phyloP scores from a whole-genome alignment of 2,888 invertebrate species.

The Acanthosepion esculentum region DNA sequence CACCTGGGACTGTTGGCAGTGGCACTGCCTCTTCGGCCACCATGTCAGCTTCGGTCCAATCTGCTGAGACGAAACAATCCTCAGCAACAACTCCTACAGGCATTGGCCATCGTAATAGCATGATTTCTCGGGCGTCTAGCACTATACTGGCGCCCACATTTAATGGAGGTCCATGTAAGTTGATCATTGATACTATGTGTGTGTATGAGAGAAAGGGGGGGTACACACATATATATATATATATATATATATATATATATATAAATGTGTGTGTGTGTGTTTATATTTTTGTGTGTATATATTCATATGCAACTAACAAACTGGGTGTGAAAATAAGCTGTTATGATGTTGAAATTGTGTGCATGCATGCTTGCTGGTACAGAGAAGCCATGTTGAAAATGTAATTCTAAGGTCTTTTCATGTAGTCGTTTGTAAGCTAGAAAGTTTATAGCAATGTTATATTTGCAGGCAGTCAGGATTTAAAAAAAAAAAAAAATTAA shows the following conservation, averaged over 20 bases:
- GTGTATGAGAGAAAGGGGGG: not conserved
- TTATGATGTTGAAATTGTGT: not conserved
- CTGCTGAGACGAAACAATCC: conserved; percentile 34
- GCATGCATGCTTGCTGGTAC: not conserved
- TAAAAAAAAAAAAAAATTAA: too few relatives aligned
- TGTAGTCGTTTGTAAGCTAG: not conserved
- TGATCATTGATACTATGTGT: conserved; percentile 8
- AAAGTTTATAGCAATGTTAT: not conserved
- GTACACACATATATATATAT: not conserved
- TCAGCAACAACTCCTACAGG: conserved; percentile 21
- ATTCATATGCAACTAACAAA: not conserved
- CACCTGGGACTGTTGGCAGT: not conserved
- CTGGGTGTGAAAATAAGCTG: not conserved
- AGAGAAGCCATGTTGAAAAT: not conserved
- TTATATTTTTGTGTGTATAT: not conserved
- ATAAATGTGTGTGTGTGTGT: not conserved
- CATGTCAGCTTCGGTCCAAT: conserved; percentile 38
- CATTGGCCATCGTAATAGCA: conserved; percentile 38
- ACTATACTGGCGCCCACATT: conserved; percentile 35
- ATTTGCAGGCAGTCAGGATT: not conserved
- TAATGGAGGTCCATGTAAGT: conserved; percentile 45
- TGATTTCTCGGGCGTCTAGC: conserved; percentile 37
- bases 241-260: not conserved
- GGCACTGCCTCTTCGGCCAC: conserved; percentile 39
- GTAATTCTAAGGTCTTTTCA: not conserved